Conservation (phyloP, 2,113 vertebrate species). For the Neofelis nebulosa region DNA sequence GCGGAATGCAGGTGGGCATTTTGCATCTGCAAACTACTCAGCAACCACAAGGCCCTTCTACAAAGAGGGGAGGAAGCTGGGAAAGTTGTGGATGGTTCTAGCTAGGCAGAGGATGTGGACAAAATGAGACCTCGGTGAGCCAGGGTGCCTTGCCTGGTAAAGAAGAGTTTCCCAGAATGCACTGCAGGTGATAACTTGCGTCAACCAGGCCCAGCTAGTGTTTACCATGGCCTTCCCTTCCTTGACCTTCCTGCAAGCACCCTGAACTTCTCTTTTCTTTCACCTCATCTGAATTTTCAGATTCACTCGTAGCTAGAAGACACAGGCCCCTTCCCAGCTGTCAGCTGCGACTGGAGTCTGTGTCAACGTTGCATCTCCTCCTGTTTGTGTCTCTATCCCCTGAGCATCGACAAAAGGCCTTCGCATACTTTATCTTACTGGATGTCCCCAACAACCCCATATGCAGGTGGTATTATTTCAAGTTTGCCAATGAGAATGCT, state of each 20-base stretch:
- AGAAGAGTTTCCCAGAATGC: not conserved
- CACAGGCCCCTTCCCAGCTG: not conserved
- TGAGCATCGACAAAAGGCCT: not conserved
- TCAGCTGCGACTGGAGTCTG: not conserved
- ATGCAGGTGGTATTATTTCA: not conserved
- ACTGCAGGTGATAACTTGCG: not conserved
- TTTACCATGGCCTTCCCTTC: not conserved
- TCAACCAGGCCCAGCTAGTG: not conserved
- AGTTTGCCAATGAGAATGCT: not conserved
- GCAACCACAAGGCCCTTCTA: not conserved
- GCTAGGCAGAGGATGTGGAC: not conserved
- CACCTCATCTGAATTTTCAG: not conserved
- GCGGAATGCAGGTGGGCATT: not conserved
- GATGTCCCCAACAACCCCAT: not conserved
- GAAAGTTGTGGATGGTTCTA: not conserved
- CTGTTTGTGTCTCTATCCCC: not conserved
- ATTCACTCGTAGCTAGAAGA: not conserved
- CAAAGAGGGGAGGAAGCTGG: not conserved
- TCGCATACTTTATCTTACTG: not conserved
- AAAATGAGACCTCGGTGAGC: not conserved
- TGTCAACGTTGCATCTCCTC: accelerated
- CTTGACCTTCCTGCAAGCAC: not conserved
- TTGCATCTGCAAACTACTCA: not conserved
- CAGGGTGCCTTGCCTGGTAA: not conserved
- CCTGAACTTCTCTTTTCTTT: not conserved